Evolutionary conservation across 2,113 vertebrate species (phyloP), one percentile per base, ranked within the genome.

Genomic region (Mesembrinibis cayennensis): DNA sequence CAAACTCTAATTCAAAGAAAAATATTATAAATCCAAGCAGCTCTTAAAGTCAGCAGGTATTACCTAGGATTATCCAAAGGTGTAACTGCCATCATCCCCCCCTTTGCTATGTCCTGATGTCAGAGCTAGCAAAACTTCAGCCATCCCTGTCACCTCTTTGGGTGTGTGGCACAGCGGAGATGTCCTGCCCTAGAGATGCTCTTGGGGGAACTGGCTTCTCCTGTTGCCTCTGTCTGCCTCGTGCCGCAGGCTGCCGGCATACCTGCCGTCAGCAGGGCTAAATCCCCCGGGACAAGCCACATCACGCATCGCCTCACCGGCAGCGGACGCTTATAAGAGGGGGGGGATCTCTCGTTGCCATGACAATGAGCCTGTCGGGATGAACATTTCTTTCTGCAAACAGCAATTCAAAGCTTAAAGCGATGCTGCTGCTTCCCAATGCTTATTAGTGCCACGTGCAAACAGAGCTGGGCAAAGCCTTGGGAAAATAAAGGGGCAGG

Each of bases 361-460:
- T 97, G 97, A 61, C 96, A 93, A 87, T 65, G 89, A 93, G 94
- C 91, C 45, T 52, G 80, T 67, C 12, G 20, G 85, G 82, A 55
- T 85, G 97, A 97, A 86, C 59, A 16, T 63, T 89, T 72, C 91
- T 82, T 89, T 82, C 59, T 44, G 56, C 3, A 59, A 92, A 6
- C 36, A 21, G 82, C 82, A 49, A 80, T 93, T 79, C 78, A 59
- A 79, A 90, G 88, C 96, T 93, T 56, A 71, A 53, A 93, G 96
- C 59, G 11, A 65, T 21, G 55, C 79, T 71, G 65, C 78, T 86
- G 49, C 87, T 47, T 95, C 66, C 56, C 30, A 19, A 34, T 66
- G 80, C 92, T 85, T 84, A 36, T 85, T 73, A 91, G 69, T 23
- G 62, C 63, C 73, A 70, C 5, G 18, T 76, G 87, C 62, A 32